Evolutionary conservation across 1,140 invertebrate genomes (phyloP).

Genomic region (Zelostemma sp.): DNA sequence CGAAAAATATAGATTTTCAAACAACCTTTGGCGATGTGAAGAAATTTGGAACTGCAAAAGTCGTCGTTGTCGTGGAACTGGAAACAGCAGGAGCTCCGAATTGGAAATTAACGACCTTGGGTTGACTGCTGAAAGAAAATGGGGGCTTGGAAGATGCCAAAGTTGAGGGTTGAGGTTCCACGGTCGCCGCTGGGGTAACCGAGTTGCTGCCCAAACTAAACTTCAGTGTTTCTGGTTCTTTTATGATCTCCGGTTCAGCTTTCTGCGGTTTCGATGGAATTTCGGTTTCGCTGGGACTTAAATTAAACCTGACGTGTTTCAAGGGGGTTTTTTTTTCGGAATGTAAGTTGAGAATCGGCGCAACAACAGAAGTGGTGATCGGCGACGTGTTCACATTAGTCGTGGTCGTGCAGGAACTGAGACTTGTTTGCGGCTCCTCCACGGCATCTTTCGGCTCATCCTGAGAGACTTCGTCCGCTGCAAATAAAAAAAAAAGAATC

Average conservation of each 20-base stretch:
- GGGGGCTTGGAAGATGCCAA: too few relatives aligned
- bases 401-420: constrained; percentile 58
- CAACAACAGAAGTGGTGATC: constrained; percentile 57
- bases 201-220: too few relatives aligned
- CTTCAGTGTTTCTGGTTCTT: too few relatives aligned
- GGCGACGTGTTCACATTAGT: constrained; percentile 62
- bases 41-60: too few relatives aligned
- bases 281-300: constrained; percentile 1
- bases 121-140: too few relatives aligned
- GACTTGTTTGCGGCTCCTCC: constrained; percentile 46
- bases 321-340: constrained; percentile 11
- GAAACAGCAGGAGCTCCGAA: too few relatives aligned
- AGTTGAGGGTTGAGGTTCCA: too few relatives aligned
- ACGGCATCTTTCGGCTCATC: constrained; percentile 65
- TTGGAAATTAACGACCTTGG: too few relatives aligned
- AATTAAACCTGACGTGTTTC: constrained; percentile 57
- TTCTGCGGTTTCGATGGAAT: not conserved
- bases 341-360: constrained; percentile 43
- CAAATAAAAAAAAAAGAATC: constrained; percentile 32
- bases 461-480: constrained; percentile 60
- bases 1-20: too few relatives aligned
- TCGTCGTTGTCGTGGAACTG: too few relatives aligned
- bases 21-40: too few relatives aligned
- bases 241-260: not conserved
- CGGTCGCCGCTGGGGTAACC: too few relatives aligned